These are phyloP conservation scores for Oedothorax gibbosus DNA, from an alignment of 1,140 invertebrate genomes.

Conservation along the genomic window DNA sequence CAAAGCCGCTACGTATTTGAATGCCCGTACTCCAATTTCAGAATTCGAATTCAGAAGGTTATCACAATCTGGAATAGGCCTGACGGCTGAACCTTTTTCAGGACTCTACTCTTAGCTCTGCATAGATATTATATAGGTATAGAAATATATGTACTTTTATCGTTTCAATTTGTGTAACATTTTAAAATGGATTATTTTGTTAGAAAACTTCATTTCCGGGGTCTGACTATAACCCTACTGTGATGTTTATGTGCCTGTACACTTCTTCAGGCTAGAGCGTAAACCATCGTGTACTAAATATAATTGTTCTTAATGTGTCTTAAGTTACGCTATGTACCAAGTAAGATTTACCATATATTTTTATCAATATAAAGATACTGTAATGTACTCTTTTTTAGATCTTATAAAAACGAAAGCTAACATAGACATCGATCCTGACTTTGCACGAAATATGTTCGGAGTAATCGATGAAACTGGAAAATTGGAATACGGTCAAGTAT, in stretches of 20 bases:
- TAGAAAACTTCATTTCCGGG: too few species aligned
- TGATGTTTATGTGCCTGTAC: too few species aligned
- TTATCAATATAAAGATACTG: background rate
- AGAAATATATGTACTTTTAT: too few species aligned
- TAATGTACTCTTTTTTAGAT: slow-evolving; percentile 14
- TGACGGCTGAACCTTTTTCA: slow-evolving; percentile 62
- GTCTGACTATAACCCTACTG: too few species aligned
- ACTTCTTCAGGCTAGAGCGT: too few species aligned
- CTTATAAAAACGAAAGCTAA: slow-evolving; percentile 61
- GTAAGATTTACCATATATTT: background rate
- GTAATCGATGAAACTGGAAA: slow-evolving; percentile 62
- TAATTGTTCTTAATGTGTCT: too few species aligned
- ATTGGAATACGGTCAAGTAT: slow-evolving; percentile 63
- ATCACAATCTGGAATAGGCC: slow-evolving; percentile 33
- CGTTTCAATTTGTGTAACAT: too few species aligned
- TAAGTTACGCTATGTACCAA: background rate
- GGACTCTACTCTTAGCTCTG: slow-evolving; percentile 34
- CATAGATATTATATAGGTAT: slow-evolving; percentile 50
- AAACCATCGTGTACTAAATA: too few species aligned
- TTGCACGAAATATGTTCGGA: slow-evolving; percentile 63
- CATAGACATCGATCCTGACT: slow-evolving; percentile 49
- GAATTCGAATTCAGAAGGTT: slow-evolving; percentile 28
- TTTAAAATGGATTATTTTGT: too few species aligned
- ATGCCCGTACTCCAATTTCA: background rate
- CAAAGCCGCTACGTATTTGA: slow-evolving; percentile 50